phyloP scores from a whole-genome alignment of 2,113 vertebrate genomes.

The Andinoacara biseriatus region DNA sequence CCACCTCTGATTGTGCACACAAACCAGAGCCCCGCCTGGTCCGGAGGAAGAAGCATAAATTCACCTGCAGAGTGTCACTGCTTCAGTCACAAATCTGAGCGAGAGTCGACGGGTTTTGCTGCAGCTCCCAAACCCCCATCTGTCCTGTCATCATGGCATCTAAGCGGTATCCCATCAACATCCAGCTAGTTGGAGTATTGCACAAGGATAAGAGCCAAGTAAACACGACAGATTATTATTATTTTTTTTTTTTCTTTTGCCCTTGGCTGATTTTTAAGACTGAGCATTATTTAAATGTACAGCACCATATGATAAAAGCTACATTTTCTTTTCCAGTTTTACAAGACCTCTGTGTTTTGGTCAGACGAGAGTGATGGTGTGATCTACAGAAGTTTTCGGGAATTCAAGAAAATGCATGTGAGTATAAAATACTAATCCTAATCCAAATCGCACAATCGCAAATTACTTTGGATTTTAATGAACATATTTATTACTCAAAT shows the following conservation, averaged over 20 bases:
- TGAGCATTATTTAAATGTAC: accelerated
- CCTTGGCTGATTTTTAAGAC: background rate
- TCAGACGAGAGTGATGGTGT: slow-evolving; percentile 87
- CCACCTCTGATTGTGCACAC: background rate
- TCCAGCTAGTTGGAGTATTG: slow-evolving; percentile 73
- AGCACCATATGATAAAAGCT: background rate
- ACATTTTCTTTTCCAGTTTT: slow-evolving; percentile 76
- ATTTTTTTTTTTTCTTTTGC: background rate
- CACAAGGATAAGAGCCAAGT: slow-evolving; percentile 77
- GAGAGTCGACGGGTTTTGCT: background rate
- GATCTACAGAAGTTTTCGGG: slow-evolving; percentile 83
- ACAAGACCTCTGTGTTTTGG: slow-evolving; percentile 87
- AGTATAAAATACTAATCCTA: slow-evolving; percentile 56
- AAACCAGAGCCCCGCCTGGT: slow-evolving; percentile 41
- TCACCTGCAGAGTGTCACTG: background rate
- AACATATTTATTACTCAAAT: background rate
- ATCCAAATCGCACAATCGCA: background rate
- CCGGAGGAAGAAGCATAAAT: slow-evolving; percentile 6
- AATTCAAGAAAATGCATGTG: slow-evolving; percentile 89
- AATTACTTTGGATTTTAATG: background rate
- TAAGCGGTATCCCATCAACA: slow-evolving; percentile 64
- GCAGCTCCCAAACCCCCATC: background rate
- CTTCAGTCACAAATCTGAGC: background rate
- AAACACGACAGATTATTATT: background rate
- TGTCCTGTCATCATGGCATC: slow-evolving; percentile 59